A percentile compares a stretch with the other conserved stretches of the same genome.
Conservation (phyloP, 2,888 invertebrate species). For the Synergus umbraculus region DNA sequence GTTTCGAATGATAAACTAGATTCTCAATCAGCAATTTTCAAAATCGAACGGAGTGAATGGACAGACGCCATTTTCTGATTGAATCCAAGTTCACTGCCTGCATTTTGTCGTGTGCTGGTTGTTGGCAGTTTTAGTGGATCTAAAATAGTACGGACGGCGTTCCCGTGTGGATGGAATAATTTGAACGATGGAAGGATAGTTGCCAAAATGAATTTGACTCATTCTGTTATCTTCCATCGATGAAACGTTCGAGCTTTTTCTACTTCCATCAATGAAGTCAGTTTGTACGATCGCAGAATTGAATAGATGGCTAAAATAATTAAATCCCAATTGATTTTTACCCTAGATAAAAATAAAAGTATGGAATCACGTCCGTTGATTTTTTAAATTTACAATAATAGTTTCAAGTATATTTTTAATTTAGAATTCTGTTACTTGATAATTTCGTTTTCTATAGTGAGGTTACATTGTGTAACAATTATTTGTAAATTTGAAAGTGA, state of each 20-base stretch:
- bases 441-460: neutral
- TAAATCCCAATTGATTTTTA: constrained; percentile 11
- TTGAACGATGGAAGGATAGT: constrained; percentile 62
- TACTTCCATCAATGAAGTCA: constrained; percentile 14
- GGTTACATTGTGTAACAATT: neutral
- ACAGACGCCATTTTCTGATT: constrained; percentile 74
- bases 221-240: constrained; percentile 42
- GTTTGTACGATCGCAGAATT: neutral
- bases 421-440: too few relatives aligned
- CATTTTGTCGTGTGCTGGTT: constrained; percentile 75
- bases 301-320: constrained; percentile 24
- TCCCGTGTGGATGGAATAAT: constrained; percentile 44
- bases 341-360: neutral
- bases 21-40: constrained; percentile 54
- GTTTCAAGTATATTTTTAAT: neutral
- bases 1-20: neutral
- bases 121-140: constrained; percentile 69
- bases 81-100: constrained; percentile 75
- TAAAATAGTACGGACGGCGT: constrained; percentile 64
- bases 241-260: constrained; percentile 13
- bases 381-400: neutral
- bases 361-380: neutral
- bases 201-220: constrained; percentile 72
- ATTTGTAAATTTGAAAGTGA: neutral
- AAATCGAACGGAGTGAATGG: constrained; percentile 61